Evolutionary conservation across 1,140 invertebrate genomes (phyloP), one percentile per base, ranked within the genome.

Genomic region (Drusus annulatus): DNA sequence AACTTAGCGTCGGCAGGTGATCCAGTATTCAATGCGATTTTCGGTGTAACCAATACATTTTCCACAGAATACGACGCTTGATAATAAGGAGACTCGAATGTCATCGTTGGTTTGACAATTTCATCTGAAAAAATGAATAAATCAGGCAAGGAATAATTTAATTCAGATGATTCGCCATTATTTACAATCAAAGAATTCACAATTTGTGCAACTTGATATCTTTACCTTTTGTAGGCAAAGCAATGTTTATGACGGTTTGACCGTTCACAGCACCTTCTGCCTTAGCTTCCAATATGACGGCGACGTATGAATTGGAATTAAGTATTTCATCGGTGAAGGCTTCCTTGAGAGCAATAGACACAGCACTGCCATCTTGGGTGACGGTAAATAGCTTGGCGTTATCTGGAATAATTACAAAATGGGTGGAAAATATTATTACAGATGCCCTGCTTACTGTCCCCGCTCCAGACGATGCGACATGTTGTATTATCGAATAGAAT

Each of bases 321-420:
- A 69, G 36, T 7, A 50, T 5, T n/a, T 74, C 69, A 19, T 74
- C 69, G 10, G 69, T 31, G 21, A 74, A 31, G n/a, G 13, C 8
- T 10, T 10, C 8, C 25, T 54, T 74, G n/a, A 74, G 23, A 5
- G 7, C 13, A 23, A 74, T 54, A 1, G 13, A 28, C 50, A 56
- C 51, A 15, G 52, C 25, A 10, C 69, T 74, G 16, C 28, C 69
- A 25, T 23, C 21, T 7, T 16, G 19, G 16, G 25, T 74, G 3
- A 54, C 23, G 21, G 4, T 17, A 54, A 74, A 74, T 23, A 54
- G 7, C 0, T 56, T 21, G n/a, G 19, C 54, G n/a, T n/a, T 56
- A 56, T 56, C 54, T 56, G 54, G 54, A 56, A 56, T 17, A 31
- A 31, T 0, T 56, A 25, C 4, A 21, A 21, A 13, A 0, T 2